phyloP scores from a whole-genome alignment of 2,113 vertebrate genomes.

The Malurus alboscapulatus region DNA sequence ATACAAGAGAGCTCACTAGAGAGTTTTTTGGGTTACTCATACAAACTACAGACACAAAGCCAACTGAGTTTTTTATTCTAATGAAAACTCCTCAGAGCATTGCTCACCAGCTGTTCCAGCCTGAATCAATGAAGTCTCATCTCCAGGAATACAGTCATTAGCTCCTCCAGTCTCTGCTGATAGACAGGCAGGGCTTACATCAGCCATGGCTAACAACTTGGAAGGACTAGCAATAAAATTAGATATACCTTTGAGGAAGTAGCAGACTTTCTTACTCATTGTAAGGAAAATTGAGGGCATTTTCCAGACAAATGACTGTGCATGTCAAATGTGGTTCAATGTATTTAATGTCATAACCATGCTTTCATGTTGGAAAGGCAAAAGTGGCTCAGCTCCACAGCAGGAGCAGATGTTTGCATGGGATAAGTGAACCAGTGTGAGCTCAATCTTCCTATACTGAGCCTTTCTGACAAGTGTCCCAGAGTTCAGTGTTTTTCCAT shows the following conservation, averaged over 20 bases:
- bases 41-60: background rate
- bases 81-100: background rate
- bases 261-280: background rate
- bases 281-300: background rate
- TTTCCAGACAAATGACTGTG: background rate
- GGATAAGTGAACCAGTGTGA: background rate
- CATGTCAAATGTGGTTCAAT: background rate
- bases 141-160: background rate
- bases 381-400: background rate
- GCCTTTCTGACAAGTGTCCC: background rate
- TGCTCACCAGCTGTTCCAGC: background rate
- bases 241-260: background rate
- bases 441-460: background rate
- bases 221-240: background rate
- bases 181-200: background rate
- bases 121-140: constrained; percentile 1
- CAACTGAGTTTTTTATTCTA: background rate
- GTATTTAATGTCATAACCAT: background rate
- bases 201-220: constrained; percentile 7
- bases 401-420: background rate
- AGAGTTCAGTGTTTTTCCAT: background rate
- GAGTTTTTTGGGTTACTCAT: background rate
- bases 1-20: background rate
- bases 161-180: background rate
- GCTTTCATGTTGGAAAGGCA: background rate